Conservation (phyloP, 1,140 invertebrate species). For the Phenacoccus solenopsis region DNA sequence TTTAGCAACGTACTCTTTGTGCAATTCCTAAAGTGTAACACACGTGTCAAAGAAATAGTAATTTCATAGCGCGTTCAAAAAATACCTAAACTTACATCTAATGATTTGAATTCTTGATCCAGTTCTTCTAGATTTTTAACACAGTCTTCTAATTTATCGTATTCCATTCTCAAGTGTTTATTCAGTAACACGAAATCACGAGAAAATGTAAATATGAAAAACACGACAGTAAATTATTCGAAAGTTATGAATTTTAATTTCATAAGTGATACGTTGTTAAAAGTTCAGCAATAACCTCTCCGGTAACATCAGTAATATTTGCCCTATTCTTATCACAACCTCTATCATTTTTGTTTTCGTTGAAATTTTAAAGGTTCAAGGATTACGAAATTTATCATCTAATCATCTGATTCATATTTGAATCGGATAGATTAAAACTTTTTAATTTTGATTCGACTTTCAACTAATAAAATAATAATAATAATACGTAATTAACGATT, state of each 20-base stretch:
- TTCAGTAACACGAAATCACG: neutral
- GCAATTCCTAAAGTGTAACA: constrained; percentile 45
- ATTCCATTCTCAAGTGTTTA: neutral
- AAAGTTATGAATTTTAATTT: too few relatives aligned
- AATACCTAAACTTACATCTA: neutral
- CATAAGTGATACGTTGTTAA: too few relatives aligned
- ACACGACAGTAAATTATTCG: neutral
- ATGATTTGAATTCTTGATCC: neutral
- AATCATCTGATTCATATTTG: neutral
- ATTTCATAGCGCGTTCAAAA: neutral
- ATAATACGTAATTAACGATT: too few relatives aligned
- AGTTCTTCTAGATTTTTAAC: neutral
- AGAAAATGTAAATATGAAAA: neutral
- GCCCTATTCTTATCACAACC: neutral
- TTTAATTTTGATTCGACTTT: too few relatives aligned
- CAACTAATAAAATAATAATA: too few relatives aligned
- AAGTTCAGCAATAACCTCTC: neutral
- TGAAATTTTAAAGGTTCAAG: constrained; percentile 6
- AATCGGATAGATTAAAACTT: too few relatives aligned
- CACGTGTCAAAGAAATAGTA: constrained; percentile 20
- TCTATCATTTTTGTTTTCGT: constrained; percentile 9
- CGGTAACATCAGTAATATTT: constrained; percentile 7
- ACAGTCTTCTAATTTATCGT: neutral
- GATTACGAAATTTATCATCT: neutral
- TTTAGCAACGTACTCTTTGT: constrained; percentile 70